phyloP scores from a whole-genome alignment of 1,140 invertebrate species.

The Calephelis virginiensis region DNA sequence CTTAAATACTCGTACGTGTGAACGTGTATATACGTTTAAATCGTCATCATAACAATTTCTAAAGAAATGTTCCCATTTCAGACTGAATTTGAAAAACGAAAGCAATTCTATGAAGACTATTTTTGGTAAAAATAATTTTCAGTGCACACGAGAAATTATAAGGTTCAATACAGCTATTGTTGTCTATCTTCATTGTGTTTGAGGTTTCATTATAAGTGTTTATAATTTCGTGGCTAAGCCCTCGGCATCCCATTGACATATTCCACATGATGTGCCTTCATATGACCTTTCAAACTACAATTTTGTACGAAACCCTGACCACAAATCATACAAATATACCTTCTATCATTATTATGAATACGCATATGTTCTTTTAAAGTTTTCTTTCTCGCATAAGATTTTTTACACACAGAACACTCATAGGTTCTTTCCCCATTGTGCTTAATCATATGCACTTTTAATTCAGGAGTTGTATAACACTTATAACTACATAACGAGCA shows the following conservation, averaged over 20 bases:
- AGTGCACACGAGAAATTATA: no score
- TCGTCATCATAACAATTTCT: no score
- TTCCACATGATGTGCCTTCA: slow-evolving; percentile 35
- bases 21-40: no score
- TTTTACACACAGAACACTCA: slow-evolving; percentile 78
- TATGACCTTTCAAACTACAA: slow-evolving; percentile 41
- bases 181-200: no score
- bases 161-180: no score
- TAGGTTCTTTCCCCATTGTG: slow-evolving; percentile 80
- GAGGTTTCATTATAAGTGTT: no score
- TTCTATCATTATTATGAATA: slow-evolving; percentile 41
- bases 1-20: no score
- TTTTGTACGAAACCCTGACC: slow-evolving; percentile 46
- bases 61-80: no score
- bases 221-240: neutral
- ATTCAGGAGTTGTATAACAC: slow-evolving; percentile 44
- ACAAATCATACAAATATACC: slow-evolving; percentile 39
- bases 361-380: slow-evolving; percentile 54
- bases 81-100: no score
- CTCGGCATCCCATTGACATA: neutral
- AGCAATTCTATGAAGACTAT: no score
- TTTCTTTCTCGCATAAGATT: slow-evolving; percentile 81
- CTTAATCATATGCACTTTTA: slow-evolving; percentile 81
- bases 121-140: no score
- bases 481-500: slow-evolving; percentile 44